phyloP scores from a whole-genome alignment of 1,140 invertebrate species.

The Drosophila pruinosa region DNA sequence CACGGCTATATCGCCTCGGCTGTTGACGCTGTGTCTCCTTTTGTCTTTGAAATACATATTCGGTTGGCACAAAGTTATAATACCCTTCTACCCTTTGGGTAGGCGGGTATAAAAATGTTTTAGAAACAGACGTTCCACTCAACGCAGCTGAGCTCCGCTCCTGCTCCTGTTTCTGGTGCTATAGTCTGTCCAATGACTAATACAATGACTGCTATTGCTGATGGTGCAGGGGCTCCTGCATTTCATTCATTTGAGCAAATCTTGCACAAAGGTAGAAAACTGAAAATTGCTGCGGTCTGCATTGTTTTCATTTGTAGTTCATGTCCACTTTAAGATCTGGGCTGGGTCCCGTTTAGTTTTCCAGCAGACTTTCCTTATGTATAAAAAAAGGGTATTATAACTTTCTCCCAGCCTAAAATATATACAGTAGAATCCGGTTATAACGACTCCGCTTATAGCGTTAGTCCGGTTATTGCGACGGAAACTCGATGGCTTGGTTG shows the following conservation, averaged over 20 bases:
- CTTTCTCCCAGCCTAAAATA: no score
- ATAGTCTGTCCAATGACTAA: background rate
- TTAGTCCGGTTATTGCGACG: no score
- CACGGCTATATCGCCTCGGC: no score
- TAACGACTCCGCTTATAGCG: no score
- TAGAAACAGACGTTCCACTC: slow-evolving; percentile 79
- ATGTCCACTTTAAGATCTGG: slow-evolving; percentile 19
- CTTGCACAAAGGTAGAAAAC: slow-evolving; percentile 72
- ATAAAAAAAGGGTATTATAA: no score
- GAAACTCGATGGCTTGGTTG: no score
- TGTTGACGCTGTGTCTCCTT: no score
- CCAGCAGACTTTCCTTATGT: slow-evolving; percentile 26
- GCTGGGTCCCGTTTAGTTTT: slow-evolving; percentile 35
- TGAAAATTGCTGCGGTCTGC: slow-evolving; percentile 71
- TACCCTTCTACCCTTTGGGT: no score
- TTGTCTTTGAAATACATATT: no score
- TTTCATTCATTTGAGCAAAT: slow-evolving; percentile 46
- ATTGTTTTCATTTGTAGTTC: slow-evolving; percentile 70
- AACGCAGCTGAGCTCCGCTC: slow-evolving; percentile 58
- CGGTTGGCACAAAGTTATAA: no score
- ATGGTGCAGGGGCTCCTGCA: slow-evolving; percentile 18
- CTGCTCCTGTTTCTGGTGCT: background rate
- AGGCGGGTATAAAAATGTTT: no score
- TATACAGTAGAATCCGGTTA: no score
- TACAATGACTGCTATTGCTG: background rate